Evolutionary conservation across 2,113 vertebrate genomes (phyloP).

Genomic region (Otolemur garnettii): DNA sequence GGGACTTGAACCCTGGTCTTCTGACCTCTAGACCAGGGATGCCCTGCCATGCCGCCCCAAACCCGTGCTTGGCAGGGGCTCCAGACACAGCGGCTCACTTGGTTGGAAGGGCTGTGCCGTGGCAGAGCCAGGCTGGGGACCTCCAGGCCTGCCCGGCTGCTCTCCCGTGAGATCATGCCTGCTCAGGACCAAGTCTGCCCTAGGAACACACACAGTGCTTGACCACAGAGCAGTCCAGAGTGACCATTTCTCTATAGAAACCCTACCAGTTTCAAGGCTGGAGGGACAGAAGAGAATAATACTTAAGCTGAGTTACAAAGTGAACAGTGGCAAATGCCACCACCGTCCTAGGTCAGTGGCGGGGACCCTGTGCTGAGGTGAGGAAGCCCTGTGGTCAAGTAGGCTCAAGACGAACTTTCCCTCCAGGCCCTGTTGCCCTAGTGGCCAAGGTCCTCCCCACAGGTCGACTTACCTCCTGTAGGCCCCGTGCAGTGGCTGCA

Average conservation of each 20-base stretch:
- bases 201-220: not conserved
- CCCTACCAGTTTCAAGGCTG: not conserved
- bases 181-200: not conserved
- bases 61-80: not conserved
- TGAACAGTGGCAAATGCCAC: not conserved
- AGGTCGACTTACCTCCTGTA: conserved; percentile 94
- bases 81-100: accelerated
- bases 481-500: conserved; percentile 95
- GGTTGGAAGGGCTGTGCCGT: accelerated
- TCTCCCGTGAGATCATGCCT: not conserved
- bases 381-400: not conserved
- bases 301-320: not conserved
- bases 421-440: not conserved
- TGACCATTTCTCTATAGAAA: not conserved
- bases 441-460: not conserved
- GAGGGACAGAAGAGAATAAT: not conserved
- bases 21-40: not conserved
- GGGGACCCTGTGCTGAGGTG: accelerated
- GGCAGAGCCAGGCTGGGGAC: not conserved
- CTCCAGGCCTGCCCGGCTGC: not conserved
- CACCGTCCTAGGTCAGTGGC: not conserved
- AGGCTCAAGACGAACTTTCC: not conserved
- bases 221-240: not conserved
- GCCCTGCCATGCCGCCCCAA: no score
- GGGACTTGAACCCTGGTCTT: not conserved